Evolutionary conservation across 1,140 invertebrate species (phyloP).

Genomic region (Paracyclopina nana): DNA sequence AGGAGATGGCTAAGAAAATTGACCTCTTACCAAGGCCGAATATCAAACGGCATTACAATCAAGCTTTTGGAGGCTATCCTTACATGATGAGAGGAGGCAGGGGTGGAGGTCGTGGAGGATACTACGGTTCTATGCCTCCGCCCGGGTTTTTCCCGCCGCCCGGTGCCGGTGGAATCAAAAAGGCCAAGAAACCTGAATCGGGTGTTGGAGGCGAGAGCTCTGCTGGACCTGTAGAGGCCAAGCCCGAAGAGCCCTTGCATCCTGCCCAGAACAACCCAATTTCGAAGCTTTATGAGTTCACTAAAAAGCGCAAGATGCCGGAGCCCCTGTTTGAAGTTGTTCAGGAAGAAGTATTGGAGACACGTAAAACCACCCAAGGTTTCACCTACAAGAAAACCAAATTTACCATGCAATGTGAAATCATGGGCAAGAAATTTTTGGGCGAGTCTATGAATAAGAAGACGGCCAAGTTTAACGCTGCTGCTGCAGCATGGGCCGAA

Average conservation of each 20-base stretch:
- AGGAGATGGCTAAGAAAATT: slow-evolving; percentile 13
- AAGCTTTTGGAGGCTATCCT: neutral
- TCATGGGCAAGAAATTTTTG: neutral
- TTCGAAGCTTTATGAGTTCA: slow-evolving; percentile 6
- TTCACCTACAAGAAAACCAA: slow-evolving; percentile 7
- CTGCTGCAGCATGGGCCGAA: neutral
- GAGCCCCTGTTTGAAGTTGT: slow-evolving; percentile 6
- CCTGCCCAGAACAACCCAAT: slow-evolving; percentile 11
- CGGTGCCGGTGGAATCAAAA: neutral
- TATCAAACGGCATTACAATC: neutral
- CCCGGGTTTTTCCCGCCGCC: neutral
- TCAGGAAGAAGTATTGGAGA: neutral
- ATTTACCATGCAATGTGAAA: slow-evolving; percentile 1
- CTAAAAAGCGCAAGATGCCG: slow-evolving; percentile 1
- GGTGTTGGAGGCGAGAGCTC: neutral
- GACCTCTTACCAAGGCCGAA: neutral
- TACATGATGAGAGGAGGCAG: no score
- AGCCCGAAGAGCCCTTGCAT: neutral
- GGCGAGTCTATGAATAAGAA: slow-evolving; percentile 4
- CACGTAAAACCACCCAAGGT: neutral
- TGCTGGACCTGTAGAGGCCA: neutral
- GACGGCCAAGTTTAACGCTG: slow-evolving; percentile 6
- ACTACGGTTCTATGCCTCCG: no score
- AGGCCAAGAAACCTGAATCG: neutral
- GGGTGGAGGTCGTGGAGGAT: no score